A percentile compares a stretch with the other conserved stretches of the same genome.
Evolutionary conservation across 2,113 vertebrate species (phyloP).

Genomic region (Pygoscelis adeliae): DNA sequence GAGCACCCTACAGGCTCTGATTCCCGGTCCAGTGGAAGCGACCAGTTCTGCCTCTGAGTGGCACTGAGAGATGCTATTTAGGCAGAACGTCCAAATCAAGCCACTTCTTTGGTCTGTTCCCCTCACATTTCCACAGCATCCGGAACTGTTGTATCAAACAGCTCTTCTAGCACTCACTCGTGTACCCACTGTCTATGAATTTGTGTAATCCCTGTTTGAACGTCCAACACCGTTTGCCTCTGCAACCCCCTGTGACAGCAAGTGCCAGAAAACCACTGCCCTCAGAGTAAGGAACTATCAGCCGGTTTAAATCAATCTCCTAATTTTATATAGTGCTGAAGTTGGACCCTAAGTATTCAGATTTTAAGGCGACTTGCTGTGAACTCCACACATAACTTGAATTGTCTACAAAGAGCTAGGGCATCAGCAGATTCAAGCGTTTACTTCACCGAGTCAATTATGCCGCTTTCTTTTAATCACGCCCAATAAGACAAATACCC

Average conservation of each 20-base stretch:
- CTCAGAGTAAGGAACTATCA: background rate
- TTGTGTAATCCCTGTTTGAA: background rate
- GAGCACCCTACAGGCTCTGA: background rate
- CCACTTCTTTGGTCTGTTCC: background rate
- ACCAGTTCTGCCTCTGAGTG: background rate
- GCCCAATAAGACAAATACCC: background rate
- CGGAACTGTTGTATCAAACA: background rate
- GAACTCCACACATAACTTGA: background rate
- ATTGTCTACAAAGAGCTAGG: background rate
- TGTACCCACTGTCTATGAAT: fast-evolving
- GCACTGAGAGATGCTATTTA: background rate
- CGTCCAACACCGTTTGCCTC: background rate
- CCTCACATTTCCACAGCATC: background rate
- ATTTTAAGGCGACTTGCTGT: background rate
- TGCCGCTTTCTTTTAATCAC: background rate
- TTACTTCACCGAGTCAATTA: background rate
- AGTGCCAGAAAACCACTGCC: background rate
- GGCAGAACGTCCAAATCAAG: background rate
- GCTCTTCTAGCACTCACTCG: no score
- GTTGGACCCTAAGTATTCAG: background rate
- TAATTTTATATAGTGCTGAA: background rate
- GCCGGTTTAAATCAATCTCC: background rate
- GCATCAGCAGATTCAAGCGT: background rate
- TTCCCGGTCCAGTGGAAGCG: background rate
- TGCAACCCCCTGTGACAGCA: background rate